Evolutionary conservation across 2,113 vertebrate genomes (phyloP).

Genomic region (Antechinus stuartii): DNA sequence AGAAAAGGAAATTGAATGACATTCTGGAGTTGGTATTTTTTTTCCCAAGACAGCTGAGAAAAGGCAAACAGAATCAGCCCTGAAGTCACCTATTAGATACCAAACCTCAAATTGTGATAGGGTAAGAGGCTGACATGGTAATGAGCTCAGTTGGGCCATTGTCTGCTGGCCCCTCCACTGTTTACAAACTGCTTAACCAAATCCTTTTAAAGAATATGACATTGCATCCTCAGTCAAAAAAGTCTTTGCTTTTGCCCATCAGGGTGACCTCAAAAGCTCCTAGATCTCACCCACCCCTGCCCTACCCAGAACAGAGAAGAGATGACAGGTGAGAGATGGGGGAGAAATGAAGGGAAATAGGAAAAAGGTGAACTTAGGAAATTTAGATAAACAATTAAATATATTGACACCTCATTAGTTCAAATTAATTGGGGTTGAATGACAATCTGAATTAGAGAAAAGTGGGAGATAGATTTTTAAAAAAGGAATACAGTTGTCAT

Average conservation of each 20-base stretch:
- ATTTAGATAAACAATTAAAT: constrained; percentile 36
- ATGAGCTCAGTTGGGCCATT: constrained; percentile 66
- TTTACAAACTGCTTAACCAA: constrained; percentile 68
- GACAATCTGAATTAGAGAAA: constrained; percentile 7
- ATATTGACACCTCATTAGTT: constrained; percentile 29
- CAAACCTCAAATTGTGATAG: constrained; percentile 52
- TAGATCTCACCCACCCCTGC: constrained; percentile 21
- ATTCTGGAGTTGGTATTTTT: neutral
- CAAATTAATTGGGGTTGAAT: constrained; percentile 26
- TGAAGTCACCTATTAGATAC: constrained; percentile 55
- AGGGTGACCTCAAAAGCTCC: constrained; percentile 14
- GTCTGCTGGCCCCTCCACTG: constrained; percentile 51
- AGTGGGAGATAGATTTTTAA: constrained; percentile 18
- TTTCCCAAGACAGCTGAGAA: constrained; percentile 13
- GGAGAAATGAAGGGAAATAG: neutral
- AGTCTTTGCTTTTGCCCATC: constrained; percentile 53
- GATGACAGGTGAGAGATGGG: neutral
- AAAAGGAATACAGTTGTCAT: constrained; percentile 25
- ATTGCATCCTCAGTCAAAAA: constrained; percentile 61
- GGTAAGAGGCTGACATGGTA: constrained; percentile 61
- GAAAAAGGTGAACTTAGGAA: constrained; percentile 29
- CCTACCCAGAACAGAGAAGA: neutral
- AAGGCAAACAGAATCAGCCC: constrained; percentile 31
- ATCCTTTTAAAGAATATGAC: constrained; percentile 61
- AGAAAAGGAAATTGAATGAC: constrained; percentile 5